These are phyloP conservation scores for Cheirogaleus medius DNA, from an alignment of 2,113 vertebrate species.

Conservation along the genomic window DNA sequence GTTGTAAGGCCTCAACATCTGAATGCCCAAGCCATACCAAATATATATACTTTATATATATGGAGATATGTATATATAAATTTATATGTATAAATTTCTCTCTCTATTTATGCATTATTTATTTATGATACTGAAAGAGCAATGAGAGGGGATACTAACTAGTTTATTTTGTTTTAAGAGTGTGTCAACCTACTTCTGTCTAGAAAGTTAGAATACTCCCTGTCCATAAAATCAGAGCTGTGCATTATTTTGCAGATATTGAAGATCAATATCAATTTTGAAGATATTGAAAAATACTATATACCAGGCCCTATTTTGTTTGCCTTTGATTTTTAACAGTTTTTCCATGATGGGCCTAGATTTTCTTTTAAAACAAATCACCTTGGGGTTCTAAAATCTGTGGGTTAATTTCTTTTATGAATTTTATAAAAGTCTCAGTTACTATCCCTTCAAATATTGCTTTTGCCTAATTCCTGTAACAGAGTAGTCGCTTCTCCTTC, in stretches of 20 bases:
- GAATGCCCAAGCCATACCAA: not conserved
- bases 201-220: not conserved
- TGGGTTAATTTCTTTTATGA: not conserved
- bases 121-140: not conserved
- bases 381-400: not conserved
- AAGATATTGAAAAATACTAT: not conserved
- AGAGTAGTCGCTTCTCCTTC: too few species aligned
- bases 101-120: not conserved
- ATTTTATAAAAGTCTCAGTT: not conserved
- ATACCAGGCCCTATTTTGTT: not conserved
- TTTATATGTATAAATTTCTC: not conserved
- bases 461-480: not conserved
- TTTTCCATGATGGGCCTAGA: not conserved
- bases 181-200: not conserved
- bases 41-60: not conserved
- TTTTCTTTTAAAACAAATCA: not conserved
- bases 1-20: not conserved
- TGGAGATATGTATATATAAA: not conserved
- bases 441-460: not conserved
- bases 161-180: not conserved
- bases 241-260: too few species aligned
- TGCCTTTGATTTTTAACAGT: not conserved
- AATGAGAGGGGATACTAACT: not conserved
- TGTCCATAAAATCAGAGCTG: not conserved
- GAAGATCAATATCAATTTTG: too few species aligned